Conservation (phyloP, 2,888 invertebrate species). For the Spodoptera exigua region DNA sequence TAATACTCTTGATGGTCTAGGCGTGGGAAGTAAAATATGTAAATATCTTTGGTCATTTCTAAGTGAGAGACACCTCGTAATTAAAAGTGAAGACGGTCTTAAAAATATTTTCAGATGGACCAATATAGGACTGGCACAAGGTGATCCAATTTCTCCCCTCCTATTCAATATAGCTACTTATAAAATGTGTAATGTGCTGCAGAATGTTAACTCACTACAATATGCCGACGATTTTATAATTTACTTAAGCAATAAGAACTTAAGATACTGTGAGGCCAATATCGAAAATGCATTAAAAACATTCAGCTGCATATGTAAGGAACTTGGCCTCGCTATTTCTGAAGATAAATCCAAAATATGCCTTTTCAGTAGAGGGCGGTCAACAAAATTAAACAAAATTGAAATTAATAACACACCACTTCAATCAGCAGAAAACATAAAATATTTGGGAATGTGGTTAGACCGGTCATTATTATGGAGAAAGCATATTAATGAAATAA, state of each 20-base stretch:
- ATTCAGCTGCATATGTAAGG: background rate
- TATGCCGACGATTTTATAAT: conserved; percentile 7
- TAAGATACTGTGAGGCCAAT: background rate
- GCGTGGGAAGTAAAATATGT: background rate
- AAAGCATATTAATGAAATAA: conserved; percentile 8
- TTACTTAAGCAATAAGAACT: background rate
- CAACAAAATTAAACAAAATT: background rate
- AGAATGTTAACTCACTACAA: background rate
- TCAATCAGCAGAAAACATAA: background rate
- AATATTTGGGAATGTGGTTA: no score
- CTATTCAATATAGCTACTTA: conserved; percentile 2
- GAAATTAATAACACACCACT: background rate
- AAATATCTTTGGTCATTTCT: conserved; percentile 3
- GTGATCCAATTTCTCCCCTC: conserved; percentile 4
- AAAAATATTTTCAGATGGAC: background rate
- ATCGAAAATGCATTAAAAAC: background rate
- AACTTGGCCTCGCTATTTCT: conserved; percentile 1
- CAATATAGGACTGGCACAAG: conserved; percentile 6
- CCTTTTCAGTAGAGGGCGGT: background rate
- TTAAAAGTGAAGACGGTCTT: background rate
- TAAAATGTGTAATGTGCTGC: background rate
- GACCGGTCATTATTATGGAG: conserved; percentile 1
- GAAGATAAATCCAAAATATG: background rate
- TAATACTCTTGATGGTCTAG: background rate
- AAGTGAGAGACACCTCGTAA: background rate